These are phyloP conservation scores for Oryzias curvinotus DNA, from an alignment of 2,113 vertebrate genomes.

Conservation along the genomic window DNA sequence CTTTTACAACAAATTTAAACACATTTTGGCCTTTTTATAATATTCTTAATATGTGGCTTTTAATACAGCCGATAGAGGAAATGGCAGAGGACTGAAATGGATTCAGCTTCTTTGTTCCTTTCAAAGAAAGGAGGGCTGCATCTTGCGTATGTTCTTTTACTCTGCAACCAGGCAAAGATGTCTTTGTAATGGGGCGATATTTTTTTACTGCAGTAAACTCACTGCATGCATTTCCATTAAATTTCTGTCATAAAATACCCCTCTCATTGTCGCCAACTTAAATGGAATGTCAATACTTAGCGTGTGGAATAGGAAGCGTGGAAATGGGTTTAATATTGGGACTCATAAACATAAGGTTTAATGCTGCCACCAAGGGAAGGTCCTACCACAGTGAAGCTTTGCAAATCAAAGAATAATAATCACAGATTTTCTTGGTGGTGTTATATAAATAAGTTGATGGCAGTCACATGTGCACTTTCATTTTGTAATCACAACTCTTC, in stretches of 20 bases:
- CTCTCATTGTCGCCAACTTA: constrained; percentile 64
- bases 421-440: constrained; percentile 63
- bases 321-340: constrained; percentile 71
- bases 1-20: constrained; percentile 6
- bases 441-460: constrained; percentile 63
- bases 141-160: constrained; percentile 54
- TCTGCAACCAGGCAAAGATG: constrained; percentile 59
- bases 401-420: constrained; percentile 68
- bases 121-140: constrained; percentile 61
- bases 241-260: constrained; percentile 64
- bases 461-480: constrained; percentile 32
- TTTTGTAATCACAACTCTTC: constrained; percentile 46
- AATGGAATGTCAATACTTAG: constrained; percentile 74
- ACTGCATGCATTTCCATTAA: constrained; percentile 56
- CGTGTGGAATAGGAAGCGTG: constrained; percentile 63
- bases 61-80: constrained; percentile 36
- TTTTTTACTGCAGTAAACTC: constrained; percentile 47
- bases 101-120: constrained; percentile 58
- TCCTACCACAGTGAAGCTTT: constrained; percentile 52
- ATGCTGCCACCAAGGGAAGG: constrained; percentile 55
- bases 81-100: constrained; percentile 43
- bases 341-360: constrained; percentile 72
- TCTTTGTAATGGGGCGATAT: constrained; percentile 69
- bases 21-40: constrained; percentile 37
- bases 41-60: constrained; percentile 23